These are phyloP conservation scores for Pogonognathellus flavescens DNA, from an alignment of 1,140 invertebrate species.

Conservation along the genomic window DNA sequence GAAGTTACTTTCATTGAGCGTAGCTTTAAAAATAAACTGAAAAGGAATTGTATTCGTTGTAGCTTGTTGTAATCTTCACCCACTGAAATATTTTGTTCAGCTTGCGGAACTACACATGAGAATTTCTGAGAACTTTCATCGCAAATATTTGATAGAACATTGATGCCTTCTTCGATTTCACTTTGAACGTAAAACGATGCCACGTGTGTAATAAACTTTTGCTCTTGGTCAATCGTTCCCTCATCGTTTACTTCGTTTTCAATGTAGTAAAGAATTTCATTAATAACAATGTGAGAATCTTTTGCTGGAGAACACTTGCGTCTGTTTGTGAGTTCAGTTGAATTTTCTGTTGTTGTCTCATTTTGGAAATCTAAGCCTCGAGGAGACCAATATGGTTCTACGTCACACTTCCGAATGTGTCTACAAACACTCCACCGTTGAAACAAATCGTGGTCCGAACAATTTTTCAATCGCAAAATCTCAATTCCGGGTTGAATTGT, in stretches of 20 bases:
- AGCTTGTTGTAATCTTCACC: neutral
- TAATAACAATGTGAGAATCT: neutral
- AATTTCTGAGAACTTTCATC: neutral
- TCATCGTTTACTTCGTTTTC: neutral
- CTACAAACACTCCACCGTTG: conserved; percentile 49
- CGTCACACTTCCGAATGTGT: conserved; percentile 36
- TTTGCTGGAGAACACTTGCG: neutral
- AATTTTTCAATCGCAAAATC: neutral
- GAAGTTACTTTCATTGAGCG: neutral
- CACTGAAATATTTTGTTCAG: neutral
- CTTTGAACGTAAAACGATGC: neutral
- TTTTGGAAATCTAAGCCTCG: neutral
- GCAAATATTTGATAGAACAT: neutral
- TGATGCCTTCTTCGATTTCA: neutral
- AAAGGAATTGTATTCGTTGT: neutral
- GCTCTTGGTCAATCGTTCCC: neutral
- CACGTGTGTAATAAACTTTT: neutral
- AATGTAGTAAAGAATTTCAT: conserved; percentile 2
- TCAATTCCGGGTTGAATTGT: neutral
- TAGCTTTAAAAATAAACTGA: neutral
- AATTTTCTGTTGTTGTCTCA: neutral
- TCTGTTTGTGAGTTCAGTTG: neutral
- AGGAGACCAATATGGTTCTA: conserved; percentile 33
- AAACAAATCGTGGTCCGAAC: neutral
- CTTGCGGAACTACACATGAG: no score